phyloP scores from a whole-genome alignment of 2,797 vertebrate species.

The Thaleichthys pacificus region DNA sequence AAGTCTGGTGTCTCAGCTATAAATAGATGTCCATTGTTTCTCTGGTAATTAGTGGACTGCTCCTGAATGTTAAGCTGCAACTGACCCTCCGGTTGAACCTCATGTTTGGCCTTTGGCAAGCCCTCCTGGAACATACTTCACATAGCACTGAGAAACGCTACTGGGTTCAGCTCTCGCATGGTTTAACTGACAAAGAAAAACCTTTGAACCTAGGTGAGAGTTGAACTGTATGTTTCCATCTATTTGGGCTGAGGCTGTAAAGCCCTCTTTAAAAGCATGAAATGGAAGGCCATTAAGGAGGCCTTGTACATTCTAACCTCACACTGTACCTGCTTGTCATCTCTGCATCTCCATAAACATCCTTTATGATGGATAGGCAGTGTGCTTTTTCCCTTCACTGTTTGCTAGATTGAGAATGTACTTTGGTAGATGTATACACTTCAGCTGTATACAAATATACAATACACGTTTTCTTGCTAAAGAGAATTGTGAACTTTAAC shows the following conservation, averaged over 20 bases:
- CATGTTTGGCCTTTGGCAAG: slow-evolving; percentile 47
- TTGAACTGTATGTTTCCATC: neutral
- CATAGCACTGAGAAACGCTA: slow-evolving; percentile 2
- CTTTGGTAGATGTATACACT: neutral
- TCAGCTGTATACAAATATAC: slow-evolving; percentile 16
- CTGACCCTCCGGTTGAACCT: slow-evolving; percentile 34
- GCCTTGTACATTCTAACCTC: neutral
- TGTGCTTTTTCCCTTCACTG: neutral
- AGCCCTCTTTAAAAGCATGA: neutral
- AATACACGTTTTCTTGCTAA: too few species aligned
- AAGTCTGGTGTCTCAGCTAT: slow-evolving; percentile 28
- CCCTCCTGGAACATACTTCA: slow-evolving; percentile 34
- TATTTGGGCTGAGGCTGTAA: neutral
- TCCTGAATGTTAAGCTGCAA: slow-evolving; percentile 32
- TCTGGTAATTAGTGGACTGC: slow-evolving; percentile 38
- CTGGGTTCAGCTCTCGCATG: neutral
- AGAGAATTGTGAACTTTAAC: slow-evolving; percentile 2
- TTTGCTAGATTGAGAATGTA: neutral
- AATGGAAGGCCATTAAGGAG: neutral
- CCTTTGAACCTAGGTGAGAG: neutral
- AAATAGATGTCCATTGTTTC: slow-evolving; percentile 49
- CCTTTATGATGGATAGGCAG: neutral
- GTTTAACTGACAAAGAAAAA: neutral
- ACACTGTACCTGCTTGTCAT: neutral
- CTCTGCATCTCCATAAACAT: neutral